Percentiles rank a stretch among this genome's conserved stretches.
These are phyloP conservation scores for Balearica regulorum DNA, from an alignment of 2,797 vertebrate genomes.

Conservation along the genomic window DNA sequence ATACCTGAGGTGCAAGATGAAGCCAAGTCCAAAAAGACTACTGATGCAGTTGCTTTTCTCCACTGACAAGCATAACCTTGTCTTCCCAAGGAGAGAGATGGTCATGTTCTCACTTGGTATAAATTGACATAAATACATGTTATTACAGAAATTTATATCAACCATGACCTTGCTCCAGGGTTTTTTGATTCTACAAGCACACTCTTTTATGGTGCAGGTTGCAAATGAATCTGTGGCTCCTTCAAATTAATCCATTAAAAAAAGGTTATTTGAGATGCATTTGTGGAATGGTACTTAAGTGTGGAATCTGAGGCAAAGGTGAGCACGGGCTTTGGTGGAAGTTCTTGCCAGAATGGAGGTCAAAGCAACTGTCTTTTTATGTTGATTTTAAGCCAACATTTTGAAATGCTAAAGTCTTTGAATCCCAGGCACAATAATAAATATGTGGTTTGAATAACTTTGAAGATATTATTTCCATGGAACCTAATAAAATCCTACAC, in stretches of 20 bases:
- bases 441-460: not conserved
- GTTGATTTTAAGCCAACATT: not conserved
- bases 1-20: not conserved
- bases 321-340: not conserved
- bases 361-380: not conserved
- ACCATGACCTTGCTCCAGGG: not conserved
- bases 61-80: not conserved
- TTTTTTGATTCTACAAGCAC: not conserved
- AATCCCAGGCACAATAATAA: not conserved
- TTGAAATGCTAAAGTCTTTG: not conserved
- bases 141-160: not conserved
- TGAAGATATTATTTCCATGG: not conserved
- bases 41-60: not conserved
- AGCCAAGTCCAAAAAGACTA: not conserved
- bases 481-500: not conserved
- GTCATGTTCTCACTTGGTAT: not conserved
- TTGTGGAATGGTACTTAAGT: not conserved
- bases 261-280: not conserved
- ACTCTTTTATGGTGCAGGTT: not conserved
- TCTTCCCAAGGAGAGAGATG: not conserved
- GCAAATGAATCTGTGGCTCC: not conserved
- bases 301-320: not conserved
- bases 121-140: not conserved
- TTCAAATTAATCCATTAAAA: not conserved
- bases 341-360: not conserved